Percentiles rank a stretch among this genome's conserved stretches.
Conservation (phyloP, 2,113 vertebrate genomes). For the Catharus bicknelli region DNA sequence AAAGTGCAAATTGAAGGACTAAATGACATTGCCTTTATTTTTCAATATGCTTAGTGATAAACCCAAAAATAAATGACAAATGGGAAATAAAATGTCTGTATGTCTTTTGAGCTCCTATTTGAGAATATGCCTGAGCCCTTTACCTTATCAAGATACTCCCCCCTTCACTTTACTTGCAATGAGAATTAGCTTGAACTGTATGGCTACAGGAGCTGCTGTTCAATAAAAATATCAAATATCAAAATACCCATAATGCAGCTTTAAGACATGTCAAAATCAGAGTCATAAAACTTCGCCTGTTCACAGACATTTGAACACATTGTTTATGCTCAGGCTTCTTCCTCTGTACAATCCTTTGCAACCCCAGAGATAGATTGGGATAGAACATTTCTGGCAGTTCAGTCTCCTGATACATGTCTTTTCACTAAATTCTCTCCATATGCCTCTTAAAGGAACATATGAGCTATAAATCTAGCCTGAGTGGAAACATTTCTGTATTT, state of each 20-base stretch:
- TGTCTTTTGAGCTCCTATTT: not conserved
- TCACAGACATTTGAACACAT: not conserved
- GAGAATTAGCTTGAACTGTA: not conserved
- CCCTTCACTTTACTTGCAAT: not conserved
- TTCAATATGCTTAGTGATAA: not conserved
- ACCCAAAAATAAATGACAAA: not conserved
- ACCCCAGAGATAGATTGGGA: constrained; percentile 9
- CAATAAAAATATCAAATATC: not conserved
- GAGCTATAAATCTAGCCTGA: constrained; percentile 21
- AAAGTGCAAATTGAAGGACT: not conserved
- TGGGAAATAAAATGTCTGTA: not conserved
- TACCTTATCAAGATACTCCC: not conserved
- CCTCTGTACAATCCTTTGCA: not conserved
- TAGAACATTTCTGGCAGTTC: constrained; percentile 18
- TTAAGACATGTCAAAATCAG: not conserved
- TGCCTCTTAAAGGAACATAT: constrained; percentile 14
- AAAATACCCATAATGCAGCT: not conserved
- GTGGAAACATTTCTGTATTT: constrained; percentile 30
- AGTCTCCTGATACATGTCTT: constrained; percentile 15
- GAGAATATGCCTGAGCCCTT: not conserved
- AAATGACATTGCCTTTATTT: not conserved
- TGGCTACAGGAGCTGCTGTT: not conserved
- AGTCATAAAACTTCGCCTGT: not conserved
- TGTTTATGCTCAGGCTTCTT: constrained; percentile 11
- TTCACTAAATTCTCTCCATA: constrained; percentile 10